A percentile compares a stretch with the other conserved stretches of the same genome.
These are phyloP conservation scores for Caenorhabditis sinica DNA, from an alignment of 2,888 invertebrate genomes.

Conservation along the genomic window DNA sequence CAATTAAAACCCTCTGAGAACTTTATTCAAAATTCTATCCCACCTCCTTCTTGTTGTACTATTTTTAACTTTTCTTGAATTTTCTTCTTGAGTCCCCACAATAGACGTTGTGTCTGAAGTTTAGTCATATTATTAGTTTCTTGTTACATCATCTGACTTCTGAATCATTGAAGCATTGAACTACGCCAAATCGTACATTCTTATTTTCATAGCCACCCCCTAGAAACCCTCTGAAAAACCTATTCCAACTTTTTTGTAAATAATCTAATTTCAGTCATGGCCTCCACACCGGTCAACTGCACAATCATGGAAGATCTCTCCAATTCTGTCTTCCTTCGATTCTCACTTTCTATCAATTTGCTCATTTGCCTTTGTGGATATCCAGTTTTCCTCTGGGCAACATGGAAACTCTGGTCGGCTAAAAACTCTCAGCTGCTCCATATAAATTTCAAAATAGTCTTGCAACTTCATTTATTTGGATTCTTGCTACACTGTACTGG, in stretches of 20 bases:
- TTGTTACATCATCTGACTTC: neutral
- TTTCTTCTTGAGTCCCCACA: neutral
- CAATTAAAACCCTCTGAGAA: no score
- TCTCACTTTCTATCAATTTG: constrained; percentile 29
- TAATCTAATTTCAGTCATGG: no score
- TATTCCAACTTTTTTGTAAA: neutral
- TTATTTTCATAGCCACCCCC: no score
- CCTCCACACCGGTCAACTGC: constrained; percentile 8
- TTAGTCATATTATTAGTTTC: neutral
- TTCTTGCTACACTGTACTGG: constrained; percentile 55
- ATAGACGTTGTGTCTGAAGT: neutral
- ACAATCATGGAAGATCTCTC: constrained; percentile 39
- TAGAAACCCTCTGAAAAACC: no score
- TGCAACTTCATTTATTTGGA: constrained; percentile 57
- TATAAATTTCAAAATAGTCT: constrained; percentile 50
- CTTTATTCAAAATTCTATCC: no score
- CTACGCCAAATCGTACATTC: no score
- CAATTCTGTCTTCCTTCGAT: constrained; percentile 22
- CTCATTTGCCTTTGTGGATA: constrained; percentile 11
- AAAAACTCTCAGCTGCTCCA: constrained; percentile 60
- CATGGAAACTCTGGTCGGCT: constrained; percentile 45
- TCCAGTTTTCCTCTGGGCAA: constrained; percentile 49
- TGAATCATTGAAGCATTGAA: neutral
- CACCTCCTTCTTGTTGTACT: no score
- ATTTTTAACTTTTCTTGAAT: neutral